Conservation (phyloP, 2,113 vertebrate genomes). For the Piprites chloris region DNA sequence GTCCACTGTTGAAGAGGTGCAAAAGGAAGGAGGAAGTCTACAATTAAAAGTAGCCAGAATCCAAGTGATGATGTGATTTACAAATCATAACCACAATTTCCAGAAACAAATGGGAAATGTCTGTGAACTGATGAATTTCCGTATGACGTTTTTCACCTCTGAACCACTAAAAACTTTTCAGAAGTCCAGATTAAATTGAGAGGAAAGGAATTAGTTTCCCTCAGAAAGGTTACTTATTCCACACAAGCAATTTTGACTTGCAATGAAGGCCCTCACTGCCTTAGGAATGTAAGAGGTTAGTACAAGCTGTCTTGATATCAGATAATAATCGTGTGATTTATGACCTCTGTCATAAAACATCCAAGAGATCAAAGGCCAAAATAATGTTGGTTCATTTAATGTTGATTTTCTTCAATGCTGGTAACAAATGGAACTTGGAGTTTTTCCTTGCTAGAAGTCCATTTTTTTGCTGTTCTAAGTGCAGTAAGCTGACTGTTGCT, state of each 20-base stretch:
- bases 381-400: slow-evolving; percentile 18
- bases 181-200: background rate
- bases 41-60: background rate
- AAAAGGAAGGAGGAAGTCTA: background rate
- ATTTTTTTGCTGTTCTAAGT: background rate
- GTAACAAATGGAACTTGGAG: background rate
- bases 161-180: background rate
- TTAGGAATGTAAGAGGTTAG: slow-evolving; percentile 46
- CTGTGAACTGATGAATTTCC: background rate
- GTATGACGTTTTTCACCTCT: background rate
- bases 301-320: slow-evolving; percentile 42
- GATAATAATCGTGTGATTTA: slow-evolving; percentile 45
- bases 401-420: slow-evolving; percentile 33
- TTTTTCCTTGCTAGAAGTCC: background rate
- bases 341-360: slow-evolving; percentile 50
- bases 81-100: background rate
- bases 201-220: background rate
- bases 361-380: slow-evolving; percentile 51
- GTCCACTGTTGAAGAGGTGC: background rate
- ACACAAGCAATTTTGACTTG: slow-evolving; percentile 11
- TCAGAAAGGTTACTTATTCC: background rate
- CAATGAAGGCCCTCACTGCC: background rate
- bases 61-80: background rate
- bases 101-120: background rate
- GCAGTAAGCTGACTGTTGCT: background rate